Conservation (phyloP, 2,113 vertebrate genomes). For the Rana temporaria region DNA sequence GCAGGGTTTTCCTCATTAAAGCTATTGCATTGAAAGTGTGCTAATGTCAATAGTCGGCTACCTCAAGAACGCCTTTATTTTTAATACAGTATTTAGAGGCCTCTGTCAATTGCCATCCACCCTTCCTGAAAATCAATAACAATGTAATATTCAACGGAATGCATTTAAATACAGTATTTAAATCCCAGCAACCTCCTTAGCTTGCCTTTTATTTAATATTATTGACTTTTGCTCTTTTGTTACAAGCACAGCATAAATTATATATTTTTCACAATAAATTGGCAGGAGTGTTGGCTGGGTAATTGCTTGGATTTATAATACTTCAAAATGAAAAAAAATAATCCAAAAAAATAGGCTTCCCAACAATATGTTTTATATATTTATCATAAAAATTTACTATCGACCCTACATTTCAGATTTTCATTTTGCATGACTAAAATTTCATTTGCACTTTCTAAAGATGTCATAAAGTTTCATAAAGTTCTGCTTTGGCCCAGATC, state of each 20-base stretch:
- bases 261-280: constrained; percentile 19
- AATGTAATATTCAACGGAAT: constrained; percentile 26
- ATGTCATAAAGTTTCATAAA: constrained; percentile 40
- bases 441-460: constrained; percentile 35
- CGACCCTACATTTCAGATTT: constrained; percentile 25
- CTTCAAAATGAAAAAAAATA: constrained; percentile 27
- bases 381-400: constrained; percentile 31
- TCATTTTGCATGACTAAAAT: constrained; percentile 33
- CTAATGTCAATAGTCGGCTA: neutral
- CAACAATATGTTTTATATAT: constrained; percentile 29
- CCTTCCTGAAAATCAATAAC: neutral
- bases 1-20: neutral
- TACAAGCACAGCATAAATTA: constrained; percentile 16
- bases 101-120: neutral
- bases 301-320: constrained; percentile 16
- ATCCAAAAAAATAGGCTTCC: neutral
- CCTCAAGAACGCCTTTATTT: neutral
- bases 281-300: neutral
- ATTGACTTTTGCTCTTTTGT: constrained; percentile 20
- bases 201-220: constrained; percentile 12
- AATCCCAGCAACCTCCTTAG: neutral
- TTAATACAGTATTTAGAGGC: too few relatives aligned
- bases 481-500: constrained; percentile 18
- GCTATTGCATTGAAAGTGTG: neutral
- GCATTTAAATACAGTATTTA: constrained; percentile 16